Evolutionary conservation across 1,140 invertebrate genomes (phyloP), one percentile per base, ranked within the genome.

Genomic region (Diorhabda elongata): DNA sequence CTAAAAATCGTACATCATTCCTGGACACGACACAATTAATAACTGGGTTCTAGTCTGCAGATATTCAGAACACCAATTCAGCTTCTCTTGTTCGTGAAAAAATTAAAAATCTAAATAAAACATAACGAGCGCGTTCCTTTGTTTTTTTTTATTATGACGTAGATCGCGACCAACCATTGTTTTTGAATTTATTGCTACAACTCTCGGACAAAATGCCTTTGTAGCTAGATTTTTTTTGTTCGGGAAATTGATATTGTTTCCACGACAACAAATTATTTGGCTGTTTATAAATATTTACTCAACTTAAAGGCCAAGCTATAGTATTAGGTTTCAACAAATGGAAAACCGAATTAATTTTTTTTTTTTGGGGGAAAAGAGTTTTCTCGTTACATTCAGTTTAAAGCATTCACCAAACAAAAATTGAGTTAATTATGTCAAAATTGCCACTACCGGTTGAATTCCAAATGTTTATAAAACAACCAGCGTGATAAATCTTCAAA

Each of bases 81-180:
- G 62, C 26, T 52, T 69, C 74, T 69, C 69, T 73, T 74, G 71
- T 75, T 72, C 67, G 74, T 26, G 64, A 63, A 75, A 72, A 74
- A 75, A 75, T 74, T 75, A 75, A 75, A 75, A 74, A 74, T 75
- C 72, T 74, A 75, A 75, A 75, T 75, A 75, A 75, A 75, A 75
- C 74, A 71, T 75, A 71, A 74, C 74, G 69, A 74, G 69, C 70
- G 69, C 70, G 63, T 60, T 69, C 68, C 69, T 71, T 73, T 71
- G 74, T 73, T 73, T 26, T 26, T 73, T 73, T 73, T 73, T 68
- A 67, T 73, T 73, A 64, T 67, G 66, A 66, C 62, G 71, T 62
- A 74, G 72, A 75, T 74, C 73, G 73, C 70, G 70, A 74, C 47
- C 63, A 62, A 58, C 73, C 68, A 76, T 76, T 76, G 75, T 76